Evolutionary conservation across 2,797 vertebrate species (phyloP), one percentile per base, ranked within the genome.

Genomic region (Delichon dasypus): DNA sequence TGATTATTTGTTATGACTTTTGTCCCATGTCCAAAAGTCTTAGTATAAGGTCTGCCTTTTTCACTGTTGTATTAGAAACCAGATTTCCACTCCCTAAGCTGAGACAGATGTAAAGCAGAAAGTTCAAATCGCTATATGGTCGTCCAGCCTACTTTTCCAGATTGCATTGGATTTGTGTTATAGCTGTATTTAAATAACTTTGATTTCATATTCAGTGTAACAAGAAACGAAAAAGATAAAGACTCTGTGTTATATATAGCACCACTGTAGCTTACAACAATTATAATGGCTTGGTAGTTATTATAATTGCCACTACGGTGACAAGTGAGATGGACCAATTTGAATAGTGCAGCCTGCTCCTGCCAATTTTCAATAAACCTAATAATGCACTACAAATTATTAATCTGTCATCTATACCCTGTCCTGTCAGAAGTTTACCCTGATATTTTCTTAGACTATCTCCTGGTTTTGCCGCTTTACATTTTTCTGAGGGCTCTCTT

Each of bases 251-350:
- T 47, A 14, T 32, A 40, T 16, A 26, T 4, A 54, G 7, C 20
- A 79, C 13, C 13, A 12, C 11, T 51, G 14, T 16, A 68, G n/a
- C 6, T 79, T 23, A 34, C 6, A 72, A 58, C 23, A 61, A 1
- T 72, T 87, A 30, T 45, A 20, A 23, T 34, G 57, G 5, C 30
- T 76, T 42, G 11, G 8, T 38, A n/a, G 29, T 5, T 21, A 5
- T 16, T 47, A 9, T 20, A n/a, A 75, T 40, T 66, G 21, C 11
- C 55, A 10, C 50, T 38, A 11, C 0, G 0, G 13, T 60, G 66
- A 36, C 16, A 50, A 82, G 21, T 30, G 17, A 15, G 44, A 57
- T 13, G 30, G 44, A 50, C 13, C 13, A 58, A 17, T 57, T 45
- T 76, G 34, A 57, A 70, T 7, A 72, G 48, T 64, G 42, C 17